A percentile compares a stretch with the other conserved stretches of the same genome.
Conservation (phyloP, 2,113 vertebrate species). For the Melospiza melodia region DNA sequence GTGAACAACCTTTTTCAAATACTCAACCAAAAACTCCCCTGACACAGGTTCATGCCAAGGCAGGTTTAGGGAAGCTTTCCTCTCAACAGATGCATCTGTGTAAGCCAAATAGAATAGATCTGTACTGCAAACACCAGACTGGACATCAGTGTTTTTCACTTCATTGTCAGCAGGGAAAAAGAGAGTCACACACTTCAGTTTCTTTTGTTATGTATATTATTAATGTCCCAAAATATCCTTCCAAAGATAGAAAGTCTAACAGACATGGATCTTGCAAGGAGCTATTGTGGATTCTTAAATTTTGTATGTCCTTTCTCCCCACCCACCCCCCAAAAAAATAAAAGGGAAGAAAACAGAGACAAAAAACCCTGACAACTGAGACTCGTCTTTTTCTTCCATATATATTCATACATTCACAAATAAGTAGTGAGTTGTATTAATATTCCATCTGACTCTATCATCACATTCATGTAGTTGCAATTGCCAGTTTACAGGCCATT, state of each 20-base stretch:
- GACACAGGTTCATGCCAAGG: not conserved
- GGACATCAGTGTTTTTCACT: not conserved
- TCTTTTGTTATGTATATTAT: not conserved
- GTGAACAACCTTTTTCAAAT: not conserved
- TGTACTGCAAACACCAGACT: not conserved
- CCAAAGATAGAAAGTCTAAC: not conserved
- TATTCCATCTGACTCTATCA: not conserved
- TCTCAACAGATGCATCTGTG: not conserved
- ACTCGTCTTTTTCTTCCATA: not conserved
- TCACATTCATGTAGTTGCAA: not conserved
- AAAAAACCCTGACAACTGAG: not conserved
- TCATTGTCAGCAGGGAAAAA: not conserved
- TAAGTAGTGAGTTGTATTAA: not conserved
- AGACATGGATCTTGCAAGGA: not conserved
- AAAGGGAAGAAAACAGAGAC: rapidly evolving
- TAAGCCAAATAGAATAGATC: not conserved
- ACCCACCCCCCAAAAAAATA: rapidly evolving
- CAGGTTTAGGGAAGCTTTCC: not conserved
- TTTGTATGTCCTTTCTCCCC: not conserved
- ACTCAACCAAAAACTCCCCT: rapidly evolving
- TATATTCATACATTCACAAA: not conserved
- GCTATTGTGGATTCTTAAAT: not conserved
- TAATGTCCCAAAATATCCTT: not conserved
- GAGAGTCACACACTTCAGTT: not conserved
- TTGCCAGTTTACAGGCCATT: not conserved